Evolutionary conservation across 2,113 vertebrate genomes (phyloP).

Genomic region (Melanerpes formicivorus): DNA sequence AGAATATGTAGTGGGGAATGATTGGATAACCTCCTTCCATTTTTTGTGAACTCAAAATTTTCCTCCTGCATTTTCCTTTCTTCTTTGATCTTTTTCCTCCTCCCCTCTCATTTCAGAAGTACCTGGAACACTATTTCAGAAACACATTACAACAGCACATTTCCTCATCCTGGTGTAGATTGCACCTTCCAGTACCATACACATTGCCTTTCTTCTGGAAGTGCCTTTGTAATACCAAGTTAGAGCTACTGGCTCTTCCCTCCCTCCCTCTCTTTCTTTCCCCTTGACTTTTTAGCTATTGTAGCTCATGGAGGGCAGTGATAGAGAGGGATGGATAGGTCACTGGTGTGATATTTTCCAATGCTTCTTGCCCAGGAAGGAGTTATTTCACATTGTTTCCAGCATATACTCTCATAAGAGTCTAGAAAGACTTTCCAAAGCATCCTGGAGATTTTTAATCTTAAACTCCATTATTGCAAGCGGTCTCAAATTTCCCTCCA

Average conservation of each 20-base stretch:
- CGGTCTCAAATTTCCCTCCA: background rate
- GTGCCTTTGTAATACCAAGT: background rate
- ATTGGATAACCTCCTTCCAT: background rate
- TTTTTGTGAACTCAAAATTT: background rate
- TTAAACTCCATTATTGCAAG: background rate
- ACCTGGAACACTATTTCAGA: background rate
- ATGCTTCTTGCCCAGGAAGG: background rate
- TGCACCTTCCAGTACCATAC: background rate
- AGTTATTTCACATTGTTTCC: background rate
- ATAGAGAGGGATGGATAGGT: background rate
- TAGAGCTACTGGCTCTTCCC: background rate
- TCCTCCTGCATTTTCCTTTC: background rate
- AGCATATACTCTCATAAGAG: background rate
- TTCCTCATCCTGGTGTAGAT: background rate
- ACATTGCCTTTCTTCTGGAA: background rate
- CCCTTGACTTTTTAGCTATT: background rate
- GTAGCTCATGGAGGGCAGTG: background rate
- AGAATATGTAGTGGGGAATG: background rate
- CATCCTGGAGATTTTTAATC: background rate
- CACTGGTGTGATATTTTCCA: background rate
- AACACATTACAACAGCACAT: background rate
- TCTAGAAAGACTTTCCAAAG: slow-evolving; percentile 36
- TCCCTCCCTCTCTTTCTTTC: background rate
- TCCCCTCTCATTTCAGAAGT: background rate
- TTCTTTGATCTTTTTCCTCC: background rate